phyloP scores from a whole-genome alignment of 2,113 vertebrate species.

The Podilymbus podiceps region DNA sequence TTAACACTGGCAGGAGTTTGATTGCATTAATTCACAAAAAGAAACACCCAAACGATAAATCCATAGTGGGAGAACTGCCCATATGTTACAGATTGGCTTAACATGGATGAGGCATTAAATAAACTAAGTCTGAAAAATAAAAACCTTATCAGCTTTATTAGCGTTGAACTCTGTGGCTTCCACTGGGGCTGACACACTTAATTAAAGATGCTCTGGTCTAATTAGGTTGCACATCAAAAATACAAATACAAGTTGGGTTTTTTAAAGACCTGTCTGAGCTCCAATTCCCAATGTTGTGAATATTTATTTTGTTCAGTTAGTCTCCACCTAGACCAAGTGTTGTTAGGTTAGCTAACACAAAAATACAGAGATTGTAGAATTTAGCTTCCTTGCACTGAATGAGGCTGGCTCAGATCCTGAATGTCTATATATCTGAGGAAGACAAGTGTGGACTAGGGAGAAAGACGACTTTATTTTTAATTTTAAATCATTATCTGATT shows the following conservation, averaged over 20 bases:
- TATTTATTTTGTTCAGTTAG: slow-evolving; percentile 53
- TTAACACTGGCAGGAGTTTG: slow-evolving; percentile 77
- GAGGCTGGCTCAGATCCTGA: background rate
- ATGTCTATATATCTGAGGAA: background rate
- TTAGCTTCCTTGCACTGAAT: background rate
- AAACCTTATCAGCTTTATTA: slow-evolving; percentile 84
- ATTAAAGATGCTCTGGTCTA: slow-evolving; percentile 83
- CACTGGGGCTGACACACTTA: slow-evolving; percentile 80
- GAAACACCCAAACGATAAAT: slow-evolving; percentile 76
- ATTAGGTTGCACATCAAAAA: slow-evolving; percentile 82
- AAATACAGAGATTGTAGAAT: background rate
- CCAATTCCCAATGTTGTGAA: slow-evolving; percentile 60
- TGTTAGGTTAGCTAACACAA: background rate
- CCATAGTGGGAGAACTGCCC: slow-evolving; percentile 76
- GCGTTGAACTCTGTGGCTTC: slow-evolving; percentile 77
- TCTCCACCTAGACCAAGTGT: background rate
- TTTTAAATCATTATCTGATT: slow-evolving; percentile 60
- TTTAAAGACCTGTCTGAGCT: slow-evolving; percentile 61
- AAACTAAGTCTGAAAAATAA: slow-evolving; percentile 78
- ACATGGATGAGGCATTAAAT: slow-evolving; percentile 80
- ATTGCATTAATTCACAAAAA: slow-evolving; percentile 77
- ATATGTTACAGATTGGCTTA: slow-evolving; percentile 83
- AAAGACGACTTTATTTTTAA: slow-evolving; percentile 13
- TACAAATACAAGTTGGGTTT: slow-evolving; percentile 71
- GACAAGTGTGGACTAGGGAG: background rate